Conservation (phyloP, 2,888 invertebrate genomes). For the Pogonocherus hispidulus region DNA sequence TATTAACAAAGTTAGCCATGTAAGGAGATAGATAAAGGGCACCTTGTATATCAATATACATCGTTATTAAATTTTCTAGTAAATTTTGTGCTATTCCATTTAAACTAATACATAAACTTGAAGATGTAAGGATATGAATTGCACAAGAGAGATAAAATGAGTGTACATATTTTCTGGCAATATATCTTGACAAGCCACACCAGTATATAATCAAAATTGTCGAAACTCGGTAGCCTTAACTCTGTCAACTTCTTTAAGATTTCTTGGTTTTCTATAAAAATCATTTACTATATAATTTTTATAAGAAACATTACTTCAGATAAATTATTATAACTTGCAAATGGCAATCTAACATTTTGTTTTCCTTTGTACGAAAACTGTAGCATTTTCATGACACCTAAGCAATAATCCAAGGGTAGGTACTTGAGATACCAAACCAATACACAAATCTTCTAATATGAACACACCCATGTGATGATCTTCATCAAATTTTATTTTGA, state of each 20-base stretch:
- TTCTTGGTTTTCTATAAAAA: background rate
- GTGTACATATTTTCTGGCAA: background rate
- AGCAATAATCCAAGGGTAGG: slow-evolving; percentile 51
- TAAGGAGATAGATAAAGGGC: too few species aligned
- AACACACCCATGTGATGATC: slow-evolving; percentile 50
- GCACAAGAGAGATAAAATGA: background rate
- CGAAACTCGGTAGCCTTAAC: background rate
- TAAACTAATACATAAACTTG: too few species aligned
- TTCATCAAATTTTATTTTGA: slow-evolving; percentile 40
- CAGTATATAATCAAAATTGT: background rate
- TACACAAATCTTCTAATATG: slow-evolving; percentile 43
- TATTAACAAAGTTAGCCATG: too few species aligned
- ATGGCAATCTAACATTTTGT: slow-evolving; percentile 34
- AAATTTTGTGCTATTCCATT: background rate
- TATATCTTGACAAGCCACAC: background rate
- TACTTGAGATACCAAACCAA: slow-evolving; percentile 52
- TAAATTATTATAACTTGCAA: background rate
- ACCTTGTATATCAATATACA: too few species aligned
- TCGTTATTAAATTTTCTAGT: too few species aligned
- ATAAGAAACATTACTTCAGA: background rate
- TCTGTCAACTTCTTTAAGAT: background rate
- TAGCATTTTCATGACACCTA: slow-evolving; percentile 53
- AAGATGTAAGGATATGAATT: too few species aligned
- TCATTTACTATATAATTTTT: background rate
- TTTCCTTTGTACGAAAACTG: slow-evolving; percentile 44